phyloP scores from a whole-genome alignment of 1,140 invertebrate genomes.

The Aphelenchoides fujianensis region DNA sequence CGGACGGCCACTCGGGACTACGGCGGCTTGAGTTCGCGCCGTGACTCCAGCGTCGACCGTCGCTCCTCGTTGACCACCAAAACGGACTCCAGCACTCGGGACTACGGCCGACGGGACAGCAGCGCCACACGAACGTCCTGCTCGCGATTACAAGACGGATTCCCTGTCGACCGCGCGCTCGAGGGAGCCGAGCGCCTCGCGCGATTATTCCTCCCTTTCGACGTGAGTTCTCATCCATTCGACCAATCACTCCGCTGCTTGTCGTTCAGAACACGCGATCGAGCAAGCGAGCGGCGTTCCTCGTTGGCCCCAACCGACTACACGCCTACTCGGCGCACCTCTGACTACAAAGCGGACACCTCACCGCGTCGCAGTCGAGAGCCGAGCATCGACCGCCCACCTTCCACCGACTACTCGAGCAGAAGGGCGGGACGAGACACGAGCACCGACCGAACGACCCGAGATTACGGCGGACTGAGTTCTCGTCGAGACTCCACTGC shows the following conservation, averaged over 20 bases:
- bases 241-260: too few species aligned
- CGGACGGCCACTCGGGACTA: not conserved
- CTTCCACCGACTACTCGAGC: not conserved
- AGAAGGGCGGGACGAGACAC: not conserved
- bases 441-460: not conserved
- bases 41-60: not conserved
- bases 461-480: not conserved
- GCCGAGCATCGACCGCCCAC: not conserved
- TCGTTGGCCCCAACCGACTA: not conserved
- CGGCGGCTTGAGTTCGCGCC: slow-evolving; percentile 1
- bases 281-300: not conserved
- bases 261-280: too few species aligned
- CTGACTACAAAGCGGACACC: not conserved
- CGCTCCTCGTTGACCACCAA: too few species aligned
- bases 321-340: not conserved
- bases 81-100: too few species aligned
- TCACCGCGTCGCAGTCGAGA: not conserved
- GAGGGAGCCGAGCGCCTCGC: too few species aligned
- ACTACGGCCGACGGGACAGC: too few species aligned
- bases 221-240: too few species aligned
- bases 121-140: too few species aligned
- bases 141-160: too few species aligned
- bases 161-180: too few species aligned
- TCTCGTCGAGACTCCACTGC: not conserved
- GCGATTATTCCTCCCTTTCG: too few species aligned